phyloP scores from a whole-genome alignment of 2,113 vertebrate genomes.

The Saguinus imperator region DNA sequence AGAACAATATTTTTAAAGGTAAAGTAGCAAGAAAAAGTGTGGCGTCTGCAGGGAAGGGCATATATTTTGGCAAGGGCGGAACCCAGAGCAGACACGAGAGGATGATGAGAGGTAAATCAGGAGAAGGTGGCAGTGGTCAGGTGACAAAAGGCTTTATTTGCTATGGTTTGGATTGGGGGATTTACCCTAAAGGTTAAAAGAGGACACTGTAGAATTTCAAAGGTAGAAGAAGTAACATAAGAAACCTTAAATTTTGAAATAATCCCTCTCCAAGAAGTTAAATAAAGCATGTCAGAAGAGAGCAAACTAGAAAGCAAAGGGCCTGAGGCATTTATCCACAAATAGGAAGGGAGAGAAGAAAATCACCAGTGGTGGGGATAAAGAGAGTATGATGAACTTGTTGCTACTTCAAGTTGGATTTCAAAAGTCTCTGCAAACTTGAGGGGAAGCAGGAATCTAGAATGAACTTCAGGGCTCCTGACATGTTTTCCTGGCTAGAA shows the following conservation, averaged over 20 bases:
- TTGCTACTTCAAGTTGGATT: not conserved
- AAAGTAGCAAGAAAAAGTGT: not conserved
- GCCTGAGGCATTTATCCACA: not conserved
- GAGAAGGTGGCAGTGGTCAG: not conserved
- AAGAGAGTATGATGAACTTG: not conserved
- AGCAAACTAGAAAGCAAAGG: not conserved
- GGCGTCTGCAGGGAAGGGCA: not conserved
- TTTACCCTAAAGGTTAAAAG: not conserved
- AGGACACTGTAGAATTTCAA: not conserved
- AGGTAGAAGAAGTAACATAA: not conserved
- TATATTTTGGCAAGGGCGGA: not conserved
- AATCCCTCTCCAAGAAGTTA: not conserved
- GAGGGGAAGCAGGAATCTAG: not conserved
- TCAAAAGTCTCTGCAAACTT: not conserved
- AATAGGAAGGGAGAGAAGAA: not conserved
- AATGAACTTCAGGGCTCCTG: not conserved
- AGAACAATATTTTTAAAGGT: not conserved
- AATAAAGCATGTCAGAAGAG: not conserved
- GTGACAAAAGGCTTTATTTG: not conserved
- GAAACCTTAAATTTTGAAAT: not conserved
- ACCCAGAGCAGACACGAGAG: not conserved
- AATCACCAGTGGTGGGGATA: not conserved
- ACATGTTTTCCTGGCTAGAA: not conserved
- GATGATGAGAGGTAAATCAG: not conserved
- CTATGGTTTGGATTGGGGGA: not conserved